phyloP scores from a whole-genome alignment of 2,797 vertebrate genomes.

The Synanceia verrucosa region DNA sequence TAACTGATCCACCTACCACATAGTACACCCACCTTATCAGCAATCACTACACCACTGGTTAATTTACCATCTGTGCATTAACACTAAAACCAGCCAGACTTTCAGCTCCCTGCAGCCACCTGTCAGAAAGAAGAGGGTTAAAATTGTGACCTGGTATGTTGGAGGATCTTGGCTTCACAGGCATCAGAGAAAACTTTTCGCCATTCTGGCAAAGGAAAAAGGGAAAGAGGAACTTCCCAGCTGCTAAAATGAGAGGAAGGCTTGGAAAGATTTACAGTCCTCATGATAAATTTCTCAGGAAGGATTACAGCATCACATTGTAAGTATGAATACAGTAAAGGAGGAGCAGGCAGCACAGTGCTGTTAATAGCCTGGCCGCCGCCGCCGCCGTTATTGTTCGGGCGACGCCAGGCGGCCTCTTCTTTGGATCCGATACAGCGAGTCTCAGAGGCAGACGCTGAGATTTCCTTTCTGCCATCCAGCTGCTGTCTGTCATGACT shows the following conservation, averaged over 20 bases:
- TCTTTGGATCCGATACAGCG: conserved; percentile 58
- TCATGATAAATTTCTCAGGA: conserved; percentile 69
- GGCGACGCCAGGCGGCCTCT: conserved; percentile 45
- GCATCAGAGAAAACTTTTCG: conserved; percentile 45
- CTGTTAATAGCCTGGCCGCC: conserved; percentile 68
- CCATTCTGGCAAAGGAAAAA: conserved; percentile 40
- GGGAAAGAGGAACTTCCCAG: conserved; percentile 57
- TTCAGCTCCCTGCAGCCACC: neutral
- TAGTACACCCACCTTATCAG: too few relatives aligned
- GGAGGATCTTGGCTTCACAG: conserved; percentile 14
- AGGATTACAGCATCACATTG: conserved; percentile 71
- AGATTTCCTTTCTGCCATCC: conserved; percentile 68
- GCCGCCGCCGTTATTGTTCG: conserved; percentile 64
- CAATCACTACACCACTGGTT: too few relatives aligned
- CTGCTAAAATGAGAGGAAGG: conserved; percentile 62
- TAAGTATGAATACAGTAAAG: conserved; percentile 48
- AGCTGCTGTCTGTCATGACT: conserved; percentile 69
- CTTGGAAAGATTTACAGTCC: conserved; percentile 68
- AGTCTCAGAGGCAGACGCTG: conserved; percentile 55
- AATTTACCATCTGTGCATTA: conserved; percentile 3
- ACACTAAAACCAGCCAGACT: neutral
- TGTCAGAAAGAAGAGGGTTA: conserved; percentile 39
- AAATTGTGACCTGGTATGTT: conserved; percentile 18
- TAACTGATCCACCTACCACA: too few relatives aligned
- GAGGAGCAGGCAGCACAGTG: conserved; percentile 35